Conservation (phyloP, 2,888 invertebrate species). For the Ectropis crepuscularia region DNA sequence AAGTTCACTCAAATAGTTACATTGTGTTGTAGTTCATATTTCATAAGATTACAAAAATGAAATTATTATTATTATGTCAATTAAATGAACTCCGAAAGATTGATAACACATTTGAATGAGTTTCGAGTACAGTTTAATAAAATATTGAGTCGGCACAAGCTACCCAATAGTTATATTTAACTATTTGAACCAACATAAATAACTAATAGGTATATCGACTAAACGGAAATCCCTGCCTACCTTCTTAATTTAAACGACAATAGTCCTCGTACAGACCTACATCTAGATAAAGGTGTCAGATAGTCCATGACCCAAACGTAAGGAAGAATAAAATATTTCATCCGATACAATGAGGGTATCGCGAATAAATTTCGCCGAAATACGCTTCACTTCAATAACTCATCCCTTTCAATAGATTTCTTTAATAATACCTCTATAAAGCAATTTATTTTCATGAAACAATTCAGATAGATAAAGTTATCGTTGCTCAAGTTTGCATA, state of each 20-base stretch:
- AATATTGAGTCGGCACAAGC: too few relatives aligned
- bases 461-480: conserved; percentile 24
- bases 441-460: conserved; percentile 25
- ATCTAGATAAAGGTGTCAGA: conserved; percentile 27
- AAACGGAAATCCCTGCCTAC: too few relatives aligned
- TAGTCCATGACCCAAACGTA: conserved; percentile 24
- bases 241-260: conserved; percentile 5
- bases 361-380: conserved; percentile 34
- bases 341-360: conserved; percentile 38
- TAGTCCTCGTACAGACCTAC: conserved; percentile 1
- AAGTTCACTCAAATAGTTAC: too few relatives aligned
- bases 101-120: too few relatives aligned
- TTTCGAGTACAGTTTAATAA: too few relatives aligned
- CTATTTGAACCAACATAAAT: too few relatives aligned
- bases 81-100: too few relatives aligned
- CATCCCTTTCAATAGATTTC: conserved; percentile 32
- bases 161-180: too few relatives aligned
- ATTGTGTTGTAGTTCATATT: too few relatives aligned
- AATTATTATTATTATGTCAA: too few relatives aligned
- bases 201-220: too few relatives aligned
- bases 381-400: conserved; percentile 37
- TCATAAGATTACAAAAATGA: too few relatives aligned
- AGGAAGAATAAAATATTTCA: conserved; percentile 34
- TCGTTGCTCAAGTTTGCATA: conserved; percentile 20
- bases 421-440: conserved; percentile 23